A percentile compares a stretch with the other conserved stretches of the same genome.
phyloP scores from a whole-genome alignment of 2,888 invertebrate species.

The Phanerotoma sp. region DNA sequence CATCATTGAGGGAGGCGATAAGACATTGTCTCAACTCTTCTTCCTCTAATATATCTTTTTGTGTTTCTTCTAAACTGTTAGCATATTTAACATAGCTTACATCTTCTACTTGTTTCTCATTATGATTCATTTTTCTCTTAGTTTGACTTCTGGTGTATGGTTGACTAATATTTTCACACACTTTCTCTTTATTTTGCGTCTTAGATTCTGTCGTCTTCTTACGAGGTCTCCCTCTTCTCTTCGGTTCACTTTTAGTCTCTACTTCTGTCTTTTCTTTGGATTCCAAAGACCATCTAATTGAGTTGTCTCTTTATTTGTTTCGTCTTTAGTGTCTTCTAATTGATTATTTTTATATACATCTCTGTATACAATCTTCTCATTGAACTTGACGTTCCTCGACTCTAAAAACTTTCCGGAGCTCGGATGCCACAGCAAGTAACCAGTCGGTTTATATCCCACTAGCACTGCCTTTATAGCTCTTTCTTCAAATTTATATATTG shows the following conservation, averaged over 20 bases:
- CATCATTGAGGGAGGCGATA: conserved; percentile 17
- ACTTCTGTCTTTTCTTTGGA: conserved; percentile 2
- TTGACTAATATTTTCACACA: conserved; percentile 15
- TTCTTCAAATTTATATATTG: conserved; percentile 23
- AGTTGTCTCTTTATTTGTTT: background rate
- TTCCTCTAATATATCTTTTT: background rate
- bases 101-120: background rate
- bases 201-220: background rate
- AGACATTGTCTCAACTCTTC: conserved; percentile 10
- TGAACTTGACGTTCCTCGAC: conserved; percentile 25
- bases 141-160: conserved; percentile 18
- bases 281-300: background rate
- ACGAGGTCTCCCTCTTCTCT: conserved; percentile 13
- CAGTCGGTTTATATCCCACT: conserved; percentile 22
- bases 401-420: conserved; percentile 30
- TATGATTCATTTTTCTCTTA: conserved; percentile 4
- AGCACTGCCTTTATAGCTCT: conserved; percentile 17
- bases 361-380: conserved; percentile 26
- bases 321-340: background rate
- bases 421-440: conserved; percentile 23
- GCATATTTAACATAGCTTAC: background rate
- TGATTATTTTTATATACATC: conserved; percentile 21
- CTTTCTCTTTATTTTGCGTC: background rate
- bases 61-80: background rate
- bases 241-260: conserved; percentile 8